Evolutionary conservation across 2,888 invertebrate species (phyloP), one percentile per base, ranked within the genome.

Genomic region (Leucozona laternaria): DNA sequence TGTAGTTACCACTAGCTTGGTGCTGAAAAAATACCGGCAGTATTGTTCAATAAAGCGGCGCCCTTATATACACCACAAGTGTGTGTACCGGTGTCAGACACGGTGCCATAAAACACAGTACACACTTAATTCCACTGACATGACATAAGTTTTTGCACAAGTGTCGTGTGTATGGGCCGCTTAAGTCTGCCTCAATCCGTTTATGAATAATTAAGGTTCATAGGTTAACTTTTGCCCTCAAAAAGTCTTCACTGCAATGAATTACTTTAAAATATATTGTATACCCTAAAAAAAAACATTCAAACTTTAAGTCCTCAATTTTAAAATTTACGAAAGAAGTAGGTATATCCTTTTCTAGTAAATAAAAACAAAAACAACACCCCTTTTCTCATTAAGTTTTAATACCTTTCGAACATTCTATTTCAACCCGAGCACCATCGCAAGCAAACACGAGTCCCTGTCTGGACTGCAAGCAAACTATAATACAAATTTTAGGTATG

Each of bases 331-430:
- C 20, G 13, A 58, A 34, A 11, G 5, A 58, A 57, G n/a, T n/a
- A n/a, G n/a, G n/a, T n/a, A 55, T 53, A 28, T 53, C 25, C 15
- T 28, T 28, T 57, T 17, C 11, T 40, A 6, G n/a, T n/a, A 43
- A 25, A 25, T 4, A 15, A 28, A 64, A 45, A 62, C 22, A 25
- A 4, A 4, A 15, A 31, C 28, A n/a, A 28, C n/a, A 8, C 62
- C 17, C 62, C 6, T 11, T 48, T 48, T 48, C 48, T 66, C 64
- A 48, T 66, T 66, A 20, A 48, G 45, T 15, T 34, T 34, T 48
- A 31, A 48, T 64, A 31, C 13, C 28, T 64, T 64, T 64, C 28
- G 20, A 48, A 48, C 48, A 45, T 20, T 28, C 43, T 15, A 43
- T 57, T 17, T 57, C 10, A 31, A 57, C 5, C 10, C 10, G 7